Conservation (phyloP, 2,113 vertebrate species). For the Mus musculus region DNA sequence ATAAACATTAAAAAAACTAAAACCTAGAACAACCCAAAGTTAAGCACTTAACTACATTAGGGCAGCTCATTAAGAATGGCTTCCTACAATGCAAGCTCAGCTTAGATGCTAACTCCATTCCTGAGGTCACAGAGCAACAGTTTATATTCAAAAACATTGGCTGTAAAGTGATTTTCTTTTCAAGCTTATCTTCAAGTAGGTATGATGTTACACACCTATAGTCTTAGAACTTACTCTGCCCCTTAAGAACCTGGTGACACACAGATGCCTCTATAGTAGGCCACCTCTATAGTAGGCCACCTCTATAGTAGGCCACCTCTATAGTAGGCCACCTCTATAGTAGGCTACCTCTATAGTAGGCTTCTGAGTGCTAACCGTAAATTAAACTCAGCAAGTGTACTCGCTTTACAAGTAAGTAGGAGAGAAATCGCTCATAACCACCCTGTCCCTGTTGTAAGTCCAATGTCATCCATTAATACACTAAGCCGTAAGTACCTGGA, state of each 20-base stretch:
- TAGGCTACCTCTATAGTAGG: neutral
- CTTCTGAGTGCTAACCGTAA: accelerated
- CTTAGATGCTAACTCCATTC: neutral
- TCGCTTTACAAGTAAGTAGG: neutral
- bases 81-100: neutral
- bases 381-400: neutral
- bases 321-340: neutral
- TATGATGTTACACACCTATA: neutral
- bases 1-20: neutral
- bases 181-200: neutral
- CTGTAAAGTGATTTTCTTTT: neutral
- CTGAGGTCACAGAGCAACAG: neutral
- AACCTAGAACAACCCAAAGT: neutral
- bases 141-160: neutral
- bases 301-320: neutral
- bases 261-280: neutral
- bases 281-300: neutral
- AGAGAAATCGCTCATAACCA: accelerated
- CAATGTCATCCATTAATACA: neutral
- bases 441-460: neutral
- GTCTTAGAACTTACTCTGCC: neutral
- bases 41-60: neutral
- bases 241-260: neutral
- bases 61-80: accelerated
- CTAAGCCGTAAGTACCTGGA: conserved; percentile 90